These are phyloP conservation scores for Gandaritis pyraliata DNA, from an alignment of 2,888 invertebrate genomes.

Conservation along the genomic window DNA sequence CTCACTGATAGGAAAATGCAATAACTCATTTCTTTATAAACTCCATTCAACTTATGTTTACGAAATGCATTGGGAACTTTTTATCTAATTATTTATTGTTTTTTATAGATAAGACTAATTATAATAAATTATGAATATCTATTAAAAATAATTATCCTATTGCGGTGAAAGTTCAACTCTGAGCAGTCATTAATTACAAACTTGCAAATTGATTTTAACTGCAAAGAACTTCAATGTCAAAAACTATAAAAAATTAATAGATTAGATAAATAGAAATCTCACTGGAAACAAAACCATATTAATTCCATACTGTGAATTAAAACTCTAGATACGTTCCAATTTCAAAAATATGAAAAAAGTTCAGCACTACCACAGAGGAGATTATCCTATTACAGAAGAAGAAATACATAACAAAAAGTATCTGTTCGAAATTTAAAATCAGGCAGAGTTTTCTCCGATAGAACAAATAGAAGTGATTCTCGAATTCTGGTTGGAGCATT, in stretches of 20 bases:
- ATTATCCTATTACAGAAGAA: too few relatives aligned
- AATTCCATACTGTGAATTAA: too few relatives aligned
- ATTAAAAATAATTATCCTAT: slow-evolving; percentile 22
- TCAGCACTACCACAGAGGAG: too few relatives aligned
- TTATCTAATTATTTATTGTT: slow-evolving; percentile 59
- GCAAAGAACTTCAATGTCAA: slow-evolving; percentile 11
- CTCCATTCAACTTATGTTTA: slow-evolving; percentile 69
- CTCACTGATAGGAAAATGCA: slow-evolving; percentile 52
- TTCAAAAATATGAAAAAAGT: too few relatives aligned
- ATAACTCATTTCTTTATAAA: slow-evolving; percentile 69
- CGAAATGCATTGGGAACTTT: slow-evolving; percentile 46
- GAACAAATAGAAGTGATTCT: too few relatives aligned
- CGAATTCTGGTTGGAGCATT: neutral
- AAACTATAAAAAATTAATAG: slow-evolving; percentile 18
- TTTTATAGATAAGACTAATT: slow-evolving; percentile 41
- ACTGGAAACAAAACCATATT: slow-evolving; percentile 2
- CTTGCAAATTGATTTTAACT: slow-evolving; percentile 41
- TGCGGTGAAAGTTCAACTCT: slow-evolving; percentile 42
- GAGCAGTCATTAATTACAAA: slow-evolving; percentile 58
- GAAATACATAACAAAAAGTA: too few relatives aligned
- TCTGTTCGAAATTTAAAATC: too few relatives aligned
- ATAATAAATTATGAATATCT: slow-evolving; percentile 24
- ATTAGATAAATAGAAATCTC: slow-evolving; percentile 2
- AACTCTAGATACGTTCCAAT: too few relatives aligned
- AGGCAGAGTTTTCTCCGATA: too few relatives aligned